Conservation (phyloP, 2,888 invertebrate genomes). For the Thelaira solivaga region DNA sequence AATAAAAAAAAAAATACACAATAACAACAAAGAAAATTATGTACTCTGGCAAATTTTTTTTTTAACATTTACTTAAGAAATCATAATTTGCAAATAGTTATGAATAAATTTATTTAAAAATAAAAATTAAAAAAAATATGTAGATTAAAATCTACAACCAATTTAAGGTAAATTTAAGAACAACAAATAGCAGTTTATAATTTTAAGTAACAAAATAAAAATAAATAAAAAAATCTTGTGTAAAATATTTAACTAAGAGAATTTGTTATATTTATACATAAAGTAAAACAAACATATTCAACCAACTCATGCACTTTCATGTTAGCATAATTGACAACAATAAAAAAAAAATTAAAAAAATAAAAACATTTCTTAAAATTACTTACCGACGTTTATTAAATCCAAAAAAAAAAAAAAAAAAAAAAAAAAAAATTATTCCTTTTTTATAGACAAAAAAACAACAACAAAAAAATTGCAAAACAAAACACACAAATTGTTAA, state of each 20-base stretch:
- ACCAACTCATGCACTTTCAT: constrained; percentile 51
- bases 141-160: constrained; percentile 12
- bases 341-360: not conserved
- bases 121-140: not conserved
- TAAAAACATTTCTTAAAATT: not conserved
- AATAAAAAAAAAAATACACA: constrained; percentile 19
- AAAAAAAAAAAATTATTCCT: not conserved
- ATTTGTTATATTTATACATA: constrained; percentile 55
- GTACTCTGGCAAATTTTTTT: not conserved
- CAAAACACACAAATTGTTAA: not conserved
- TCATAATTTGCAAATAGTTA: too few relatives aligned
- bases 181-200: constrained; percentile 32
- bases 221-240: constrained; percentile 37
- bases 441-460: not conserved
- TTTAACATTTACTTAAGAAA: too few relatives aligned
- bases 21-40: constrained; percentile 24
- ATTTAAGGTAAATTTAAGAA: constrained; percentile 11
- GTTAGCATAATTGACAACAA: constrained; percentile 34
- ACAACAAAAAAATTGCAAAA: not conserved
- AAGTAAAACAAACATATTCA: constrained; percentile 2
- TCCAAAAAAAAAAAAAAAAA: not conserved
- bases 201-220: constrained; percentile 19
- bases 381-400: too few relatives aligned
- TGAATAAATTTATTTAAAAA: too few relatives aligned
- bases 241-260: constrained; percentile 38